Conservation (phyloP, 2,797 vertebrate genomes). For the Peromyscus nudipes region DNA sequence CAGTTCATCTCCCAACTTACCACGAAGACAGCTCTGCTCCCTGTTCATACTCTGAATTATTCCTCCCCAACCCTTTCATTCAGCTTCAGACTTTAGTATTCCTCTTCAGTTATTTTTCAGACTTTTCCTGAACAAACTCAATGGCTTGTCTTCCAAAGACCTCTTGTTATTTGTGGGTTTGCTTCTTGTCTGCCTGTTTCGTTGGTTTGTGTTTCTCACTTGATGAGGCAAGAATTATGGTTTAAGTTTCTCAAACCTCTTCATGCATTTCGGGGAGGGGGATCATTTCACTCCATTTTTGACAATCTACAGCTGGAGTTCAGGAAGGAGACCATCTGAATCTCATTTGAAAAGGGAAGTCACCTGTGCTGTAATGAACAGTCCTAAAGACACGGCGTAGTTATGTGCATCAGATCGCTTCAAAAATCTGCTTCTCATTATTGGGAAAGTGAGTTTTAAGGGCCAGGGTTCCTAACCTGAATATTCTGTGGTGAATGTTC, state of each 20-base stretch:
- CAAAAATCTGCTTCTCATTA: constrained; percentile 25
- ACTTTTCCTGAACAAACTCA: constrained; percentile 39
- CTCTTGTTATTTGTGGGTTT: neutral
- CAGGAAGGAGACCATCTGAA: neutral
- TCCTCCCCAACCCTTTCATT: neutral
- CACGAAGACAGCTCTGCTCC: neutral
- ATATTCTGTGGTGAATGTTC: constrained; percentile 53
- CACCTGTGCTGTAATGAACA: neutral
- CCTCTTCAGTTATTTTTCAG: constrained; percentile 36
- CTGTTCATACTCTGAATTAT: neutral
- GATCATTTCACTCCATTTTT: constrained; percentile 27
- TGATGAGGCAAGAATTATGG: neutral
- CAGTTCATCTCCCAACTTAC: neutral
- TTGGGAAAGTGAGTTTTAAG: constrained; percentile 31
- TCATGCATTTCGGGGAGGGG: too few species aligned
- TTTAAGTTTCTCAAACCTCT: constrained; percentile 21
- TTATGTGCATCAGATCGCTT: neutral
- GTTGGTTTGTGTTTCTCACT: neutral
- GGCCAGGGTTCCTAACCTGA: constrained; percentile 71
- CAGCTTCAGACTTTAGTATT: constrained; percentile 18
- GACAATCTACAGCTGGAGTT: neutral
- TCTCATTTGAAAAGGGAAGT: constrained; percentile 43
- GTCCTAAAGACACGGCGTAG: neutral
- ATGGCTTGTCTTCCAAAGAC: constrained; percentile 36
- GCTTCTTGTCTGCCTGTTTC: neutral